Conservation (phyloP, 2,888 invertebrate species). For the Drosophila pseudotakahashii region DNA sequence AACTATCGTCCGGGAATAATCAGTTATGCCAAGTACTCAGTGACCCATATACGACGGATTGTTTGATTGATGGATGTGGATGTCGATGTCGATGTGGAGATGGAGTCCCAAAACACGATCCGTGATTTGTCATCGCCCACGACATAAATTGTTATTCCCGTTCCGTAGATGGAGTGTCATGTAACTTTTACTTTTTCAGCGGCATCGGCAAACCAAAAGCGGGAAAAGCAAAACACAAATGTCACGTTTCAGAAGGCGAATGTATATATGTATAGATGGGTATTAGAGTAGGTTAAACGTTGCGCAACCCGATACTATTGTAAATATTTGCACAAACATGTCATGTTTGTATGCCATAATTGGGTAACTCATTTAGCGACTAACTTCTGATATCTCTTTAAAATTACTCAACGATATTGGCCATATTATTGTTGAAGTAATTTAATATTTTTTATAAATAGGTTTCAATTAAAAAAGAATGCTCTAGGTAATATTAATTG, state of each 20-base stretch:
- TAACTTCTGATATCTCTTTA: not conserved
- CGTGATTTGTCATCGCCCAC: constrained; percentile 48
- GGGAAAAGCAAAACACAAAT: constrained; percentile 35
- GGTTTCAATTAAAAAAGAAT: not conserved
- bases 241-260: constrained; percentile 61
- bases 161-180: constrained; percentile 57
- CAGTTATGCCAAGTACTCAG: not conserved
- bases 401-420: not conserved
- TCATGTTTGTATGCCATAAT: constrained; percentile 41
- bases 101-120: constrained; percentile 14
- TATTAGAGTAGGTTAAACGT: constrained; percentile 34
- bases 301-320: constrained; percentile 59
- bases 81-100: constrained; percentile 6
- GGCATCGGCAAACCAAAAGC: constrained; percentile 39
- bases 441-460: not conserved
- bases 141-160: constrained; percentile 43
- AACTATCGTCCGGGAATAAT: constrained; percentile 1
- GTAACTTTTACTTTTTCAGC: constrained; percentile 74
- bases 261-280: constrained; percentile 4
- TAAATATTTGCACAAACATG: constrained; percentile 65
- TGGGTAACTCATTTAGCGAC: constrained; percentile 39
- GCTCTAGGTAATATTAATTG: not conserved
- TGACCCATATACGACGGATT: constrained; percentile 22
- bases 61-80: constrained; percentile 34
- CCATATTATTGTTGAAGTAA: not conserved